A percentile compares a stretch with the other conserved stretches of the same genome.
Conservation (phyloP, 92 coral and sea anemone genomes). For the Umimayanthus kanabou region DNA sequence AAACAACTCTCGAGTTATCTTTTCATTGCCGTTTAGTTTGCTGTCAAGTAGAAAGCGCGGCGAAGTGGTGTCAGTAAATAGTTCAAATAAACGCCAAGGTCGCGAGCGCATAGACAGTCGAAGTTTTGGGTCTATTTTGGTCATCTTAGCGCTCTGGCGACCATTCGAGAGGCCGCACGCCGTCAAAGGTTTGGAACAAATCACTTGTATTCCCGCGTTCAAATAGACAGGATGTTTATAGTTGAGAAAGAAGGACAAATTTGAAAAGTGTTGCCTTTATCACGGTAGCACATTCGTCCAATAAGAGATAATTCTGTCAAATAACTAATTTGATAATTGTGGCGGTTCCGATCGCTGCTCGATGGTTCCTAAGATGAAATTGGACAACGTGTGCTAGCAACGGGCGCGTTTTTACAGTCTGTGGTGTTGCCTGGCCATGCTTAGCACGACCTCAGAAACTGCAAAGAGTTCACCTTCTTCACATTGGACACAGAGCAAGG, state of each 20-base stretch:
- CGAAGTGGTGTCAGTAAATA: not conserved
- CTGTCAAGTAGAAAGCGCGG: not conserved
- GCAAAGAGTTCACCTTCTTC: conserved; percentile 19
- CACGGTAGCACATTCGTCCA: conserved; percentile 31
- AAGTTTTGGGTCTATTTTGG: conserved; percentile 13
- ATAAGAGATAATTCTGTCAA: conserved; percentile 32
- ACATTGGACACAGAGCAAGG: conserved; percentile 33
- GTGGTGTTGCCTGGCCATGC: conserved; percentile 15
- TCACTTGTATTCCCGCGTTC: conserved; percentile 8
- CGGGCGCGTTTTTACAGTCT: not conserved
- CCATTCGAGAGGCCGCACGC: conserved; percentile 4
- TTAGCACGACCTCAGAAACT: conserved; percentile 15
- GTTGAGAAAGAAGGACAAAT: conserved; percentile 33
- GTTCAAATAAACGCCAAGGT: not conserved
- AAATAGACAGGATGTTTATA: conserved; percentile 45
- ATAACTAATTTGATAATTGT: conserved; percentile 36
- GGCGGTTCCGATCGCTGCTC: conserved; percentile 30
- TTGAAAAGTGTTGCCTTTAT: conserved; percentile 34
- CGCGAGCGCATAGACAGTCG: not conserved
- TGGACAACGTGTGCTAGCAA: conserved; percentile 33
- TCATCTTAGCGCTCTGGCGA: conserved; percentile 9
- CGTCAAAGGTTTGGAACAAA: conserved; percentile 13
- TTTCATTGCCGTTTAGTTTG: not conserved
- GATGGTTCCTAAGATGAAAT: conserved; percentile 13
- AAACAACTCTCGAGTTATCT: not conserved